Base-by-base conservation (phyloP, 2,888 invertebrate species). In the Thereva unica region DNA sequence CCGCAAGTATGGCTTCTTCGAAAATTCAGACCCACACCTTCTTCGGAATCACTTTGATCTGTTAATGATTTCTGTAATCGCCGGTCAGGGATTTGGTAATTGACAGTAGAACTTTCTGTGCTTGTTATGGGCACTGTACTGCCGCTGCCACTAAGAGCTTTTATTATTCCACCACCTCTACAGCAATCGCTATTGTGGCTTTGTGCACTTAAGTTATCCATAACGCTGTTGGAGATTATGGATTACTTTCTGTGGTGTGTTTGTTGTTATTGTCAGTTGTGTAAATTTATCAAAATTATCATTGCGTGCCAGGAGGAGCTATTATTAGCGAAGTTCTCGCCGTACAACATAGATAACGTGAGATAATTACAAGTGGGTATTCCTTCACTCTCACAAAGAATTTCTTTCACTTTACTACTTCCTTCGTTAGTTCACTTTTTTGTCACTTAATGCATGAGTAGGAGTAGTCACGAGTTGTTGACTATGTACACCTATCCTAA, bases 1-100 rank as follows among this genome's bases (percentile, higher is more conserved):
- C 77, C 77, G 57, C 78, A 78, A 54, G 77, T 78, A 69, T 78
- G 77, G 67, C 76, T 76, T 54, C 76, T 77, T 50, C 73, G 76
- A 67, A 77, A 77, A 66, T 74, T 76, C 50, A 72, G 70, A 10
- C 75, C 75, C 57, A 74, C 67, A 12, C 72, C 65, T 4, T 69
- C 71, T 38, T 38, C 40, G 38, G 8, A 35, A 8, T 54, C 40
- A 40, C 34, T 56, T 42, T 56, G 23, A n/a, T 56, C 56, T n/a
- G 56, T 56, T 35, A 49, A 23, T 23, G 49, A 40, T 7, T 59
- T 47, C 12, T 49, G 59, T 37, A 49, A 10, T 4, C 47, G 49
- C 5, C 9, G 10, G 10, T 35, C 38, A 41, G 49, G 49, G n/a
- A 47, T 12, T 41, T 55, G 12, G 23, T 23, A 23, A 10, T 47